Percentiles rank a stretch among this genome's conserved stretches.
phyloP scores from a whole-genome alignment of 2,113 vertebrate species.

The Paramisgurnus dabryanus region DNA sequence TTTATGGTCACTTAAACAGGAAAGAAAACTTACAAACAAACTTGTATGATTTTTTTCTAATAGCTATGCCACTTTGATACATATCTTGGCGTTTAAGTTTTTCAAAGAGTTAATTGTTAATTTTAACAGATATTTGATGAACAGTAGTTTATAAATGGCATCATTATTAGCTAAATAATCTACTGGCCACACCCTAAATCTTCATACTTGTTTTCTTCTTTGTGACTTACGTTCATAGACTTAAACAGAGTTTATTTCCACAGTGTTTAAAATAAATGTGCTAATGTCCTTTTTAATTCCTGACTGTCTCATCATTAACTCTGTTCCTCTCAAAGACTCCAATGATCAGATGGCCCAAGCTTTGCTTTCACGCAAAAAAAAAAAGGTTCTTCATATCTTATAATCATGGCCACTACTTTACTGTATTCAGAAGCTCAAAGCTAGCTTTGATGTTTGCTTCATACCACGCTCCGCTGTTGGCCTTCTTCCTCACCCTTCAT shows the following conservation, averaged over 20 bases:
- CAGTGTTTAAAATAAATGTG: constrained; percentile 73
- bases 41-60: no score
- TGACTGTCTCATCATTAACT: constrained; percentile 72
- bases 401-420: constrained; percentile 77
- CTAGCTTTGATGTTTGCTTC: constrained; percentile 73
- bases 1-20: no score
- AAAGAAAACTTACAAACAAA: no score
- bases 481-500: constrained; percentile 32
- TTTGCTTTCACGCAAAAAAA: constrained; percentile 39
- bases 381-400: constrained; percentile 73
- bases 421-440: constrained; percentile 73
- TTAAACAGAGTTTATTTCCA: constrained; percentile 40
- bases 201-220: constrained; percentile 8
- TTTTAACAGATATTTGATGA: neutral
- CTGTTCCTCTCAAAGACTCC: constrained; percentile 42
- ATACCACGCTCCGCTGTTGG: constrained; percentile 32
- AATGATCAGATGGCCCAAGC: constrained; percentile 42
- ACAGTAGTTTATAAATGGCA: constrained; percentile 10
- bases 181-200: neutral
- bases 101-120: neutral
- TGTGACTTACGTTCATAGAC: constrained; percentile 39
- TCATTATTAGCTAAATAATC: constrained; percentile 10
- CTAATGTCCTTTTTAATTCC: constrained; percentile 65
- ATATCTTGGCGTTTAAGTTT: neutral
- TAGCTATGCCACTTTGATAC: neutral